Conservation (phyloP, 1,140 invertebrate genomes). For the Pseudomyrmex sp. region DNA sequence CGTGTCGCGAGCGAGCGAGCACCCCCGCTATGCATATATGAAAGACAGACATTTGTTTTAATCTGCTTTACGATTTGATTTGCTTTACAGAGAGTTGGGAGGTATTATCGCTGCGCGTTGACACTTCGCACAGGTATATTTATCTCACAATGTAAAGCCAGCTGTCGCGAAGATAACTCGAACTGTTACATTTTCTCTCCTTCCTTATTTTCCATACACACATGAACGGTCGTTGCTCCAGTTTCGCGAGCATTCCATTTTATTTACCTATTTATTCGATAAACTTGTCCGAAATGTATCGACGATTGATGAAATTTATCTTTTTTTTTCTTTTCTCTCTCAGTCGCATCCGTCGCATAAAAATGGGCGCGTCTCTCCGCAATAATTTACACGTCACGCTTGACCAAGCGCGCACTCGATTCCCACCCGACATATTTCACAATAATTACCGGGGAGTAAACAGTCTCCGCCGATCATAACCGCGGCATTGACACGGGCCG, state of each 20-base stretch:
- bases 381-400: conserved; percentile 38
- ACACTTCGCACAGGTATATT: too few relatives aligned
- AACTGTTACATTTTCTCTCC: not conserved
- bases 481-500: conserved; percentile 47
- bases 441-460: conserved; percentile 60
- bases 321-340: too few relatives aligned
- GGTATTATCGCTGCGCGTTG: not conserved
- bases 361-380: not conserved
- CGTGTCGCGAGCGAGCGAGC: not conserved
- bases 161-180: not conserved
- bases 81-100: not conserved
- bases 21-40: not conserved
- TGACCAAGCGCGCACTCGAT: not conserved
- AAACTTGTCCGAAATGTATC: conserved; percentile 8
- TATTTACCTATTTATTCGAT: not conserved
- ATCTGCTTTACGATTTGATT: not conserved
- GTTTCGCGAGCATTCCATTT: not conserved
- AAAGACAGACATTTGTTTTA: not conserved
- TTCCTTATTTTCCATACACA: not conserved
- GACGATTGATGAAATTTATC: conserved; percentile 12
- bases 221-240: not conserved
- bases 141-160: not conserved
- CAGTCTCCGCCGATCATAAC: conserved; percentile 48
- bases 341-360: not conserved
- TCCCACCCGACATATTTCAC: conserved; percentile 45